Evolutionary conservation across 2,797 vertebrate species (phyloP).

Genomic region (Tenualosa thibaudeaui): DNA sequence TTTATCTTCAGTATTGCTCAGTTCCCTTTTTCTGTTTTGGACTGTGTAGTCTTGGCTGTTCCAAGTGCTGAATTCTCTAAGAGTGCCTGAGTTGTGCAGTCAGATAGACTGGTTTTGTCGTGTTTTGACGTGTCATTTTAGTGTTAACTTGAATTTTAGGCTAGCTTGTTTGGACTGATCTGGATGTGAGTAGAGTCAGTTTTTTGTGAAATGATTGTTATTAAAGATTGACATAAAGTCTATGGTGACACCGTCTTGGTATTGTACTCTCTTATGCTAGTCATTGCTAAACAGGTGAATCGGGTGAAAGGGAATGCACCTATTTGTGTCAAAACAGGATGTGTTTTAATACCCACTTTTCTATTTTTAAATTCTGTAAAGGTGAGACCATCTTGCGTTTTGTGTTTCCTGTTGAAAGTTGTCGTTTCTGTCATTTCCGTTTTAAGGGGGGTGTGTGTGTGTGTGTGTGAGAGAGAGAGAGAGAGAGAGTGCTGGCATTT

Average conservation of each 20-base stretch:
- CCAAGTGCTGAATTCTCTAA: background rate
- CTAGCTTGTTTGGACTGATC: too few species aligned
- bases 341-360: background rate
- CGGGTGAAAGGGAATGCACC: background rate
- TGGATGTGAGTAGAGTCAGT: background rate
- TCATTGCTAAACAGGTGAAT: background rate
- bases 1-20: background rate
- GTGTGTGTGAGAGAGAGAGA: background rate
- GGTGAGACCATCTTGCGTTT: background rate
- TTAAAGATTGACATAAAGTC: background rate
- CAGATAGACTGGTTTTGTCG: too few species aligned
- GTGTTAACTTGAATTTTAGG: too few species aligned
- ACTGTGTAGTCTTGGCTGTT: background rate
- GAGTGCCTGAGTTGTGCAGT: background rate
- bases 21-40: background rate
- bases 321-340: background rate
- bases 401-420: constrained; percentile 3
- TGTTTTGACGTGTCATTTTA: background rate
- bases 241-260: background rate
- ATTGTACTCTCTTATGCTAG: background rate
- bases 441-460: background rate
- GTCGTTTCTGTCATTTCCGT: background rate
- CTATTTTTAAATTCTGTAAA: background rate
- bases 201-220: background rate
- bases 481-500: too few species aligned